Conservation (phyloP, 2,113 vertebrate genomes). For the Hippolais icterina region DNA sequence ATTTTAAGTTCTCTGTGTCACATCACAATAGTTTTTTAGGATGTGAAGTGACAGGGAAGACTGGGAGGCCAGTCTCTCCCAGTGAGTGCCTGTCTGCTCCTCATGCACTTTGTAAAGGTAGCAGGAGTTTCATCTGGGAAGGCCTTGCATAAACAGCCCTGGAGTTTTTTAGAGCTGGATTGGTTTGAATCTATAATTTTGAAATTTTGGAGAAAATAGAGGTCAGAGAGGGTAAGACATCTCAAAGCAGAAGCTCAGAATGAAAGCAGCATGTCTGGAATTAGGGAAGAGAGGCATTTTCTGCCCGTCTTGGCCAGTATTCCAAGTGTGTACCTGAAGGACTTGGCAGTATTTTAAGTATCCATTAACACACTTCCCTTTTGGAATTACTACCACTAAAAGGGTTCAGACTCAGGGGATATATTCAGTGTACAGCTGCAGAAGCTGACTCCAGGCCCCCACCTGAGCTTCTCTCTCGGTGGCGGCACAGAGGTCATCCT, state of each 20-base stretch:
- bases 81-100: not conserved
- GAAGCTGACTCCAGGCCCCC: not conserved
- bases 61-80: not conserved
- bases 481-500: not conserved
- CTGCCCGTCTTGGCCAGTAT: not conserved
- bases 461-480: not conserved
- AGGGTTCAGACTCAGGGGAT: not conserved
- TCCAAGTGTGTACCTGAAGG: not conserved
- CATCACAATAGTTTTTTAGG: not conserved
- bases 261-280: not conserved
- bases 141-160: not conserved
- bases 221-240: not conserved
- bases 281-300: not conserved
- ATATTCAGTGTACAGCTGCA: not conserved
- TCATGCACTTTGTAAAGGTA: not conserved
- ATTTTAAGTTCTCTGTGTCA: not conserved
- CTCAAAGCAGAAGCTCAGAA: not conserved
- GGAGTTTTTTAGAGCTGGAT: not conserved
- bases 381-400: not conserved
- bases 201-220: not conserved
- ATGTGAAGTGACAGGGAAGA: not conserved
- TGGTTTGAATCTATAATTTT: not conserved
- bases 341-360: not conserved
- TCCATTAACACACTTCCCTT: not conserved
- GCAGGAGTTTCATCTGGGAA: not conserved